phyloP scores from a whole-genome alignment of 2,113 vertebrate species.

The Oryzias celebensis region DNA sequence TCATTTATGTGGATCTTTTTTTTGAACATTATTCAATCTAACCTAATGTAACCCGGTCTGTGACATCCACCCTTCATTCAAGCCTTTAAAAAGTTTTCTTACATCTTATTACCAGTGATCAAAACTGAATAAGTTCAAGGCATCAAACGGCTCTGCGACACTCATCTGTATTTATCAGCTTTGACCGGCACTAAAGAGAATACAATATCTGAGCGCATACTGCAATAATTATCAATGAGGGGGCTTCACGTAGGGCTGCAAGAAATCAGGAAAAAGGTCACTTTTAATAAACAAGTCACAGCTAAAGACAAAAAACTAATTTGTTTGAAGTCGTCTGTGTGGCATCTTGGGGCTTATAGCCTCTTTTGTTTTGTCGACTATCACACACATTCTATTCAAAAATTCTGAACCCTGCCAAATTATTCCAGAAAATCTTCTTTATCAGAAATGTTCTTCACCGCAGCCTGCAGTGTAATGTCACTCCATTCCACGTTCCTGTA shows the following conservation, averaged over 20 bases:
- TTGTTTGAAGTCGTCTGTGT: no score
- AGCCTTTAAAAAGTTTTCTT: neutral
- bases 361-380: no score
- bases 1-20: slow-evolving; percentile 4
- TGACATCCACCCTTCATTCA: slow-evolving; percentile 17
- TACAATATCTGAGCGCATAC: neutral
- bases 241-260: neutral
- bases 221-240: neutral
- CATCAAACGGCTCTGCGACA: neutral
- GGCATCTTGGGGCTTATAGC: no score
- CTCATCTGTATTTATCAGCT: neutral
- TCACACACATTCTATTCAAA: no score
- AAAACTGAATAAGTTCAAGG: neutral
- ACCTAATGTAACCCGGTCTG: slow-evolving; percentile 9
- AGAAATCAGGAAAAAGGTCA: neutral
- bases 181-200: neutral
- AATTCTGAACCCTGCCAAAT: no score
- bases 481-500: no score
- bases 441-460: no score
- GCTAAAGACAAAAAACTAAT: neutral
- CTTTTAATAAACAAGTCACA: neutral
- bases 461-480: no score
- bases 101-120: no score
- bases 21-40: slow-evolving; percentile 14
- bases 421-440: no score